Conservation (phyloP, 2,888 invertebrate species). For the Nymphalis c-album region DNA sequence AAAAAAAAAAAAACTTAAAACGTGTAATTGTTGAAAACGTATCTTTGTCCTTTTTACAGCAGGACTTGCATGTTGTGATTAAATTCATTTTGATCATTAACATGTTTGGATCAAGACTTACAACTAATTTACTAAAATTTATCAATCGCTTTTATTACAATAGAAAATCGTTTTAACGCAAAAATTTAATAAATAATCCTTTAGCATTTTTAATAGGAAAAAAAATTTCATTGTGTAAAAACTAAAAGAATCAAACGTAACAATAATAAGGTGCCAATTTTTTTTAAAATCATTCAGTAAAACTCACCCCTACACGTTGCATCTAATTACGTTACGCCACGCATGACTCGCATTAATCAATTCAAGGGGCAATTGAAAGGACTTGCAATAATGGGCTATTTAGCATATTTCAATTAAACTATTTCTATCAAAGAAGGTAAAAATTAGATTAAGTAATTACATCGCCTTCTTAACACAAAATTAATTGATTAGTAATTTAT, state of each 20-base stretch:
- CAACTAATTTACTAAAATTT: no score
- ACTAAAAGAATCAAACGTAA: background rate
- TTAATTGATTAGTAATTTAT: no score
- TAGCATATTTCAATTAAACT: background rate
- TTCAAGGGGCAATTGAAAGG: slow-evolving; percentile 32
- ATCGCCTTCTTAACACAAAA: no score
- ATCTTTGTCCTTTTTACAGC: background rate
- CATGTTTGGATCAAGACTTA: no score
- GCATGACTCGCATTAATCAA: slow-evolving; percentile 37
- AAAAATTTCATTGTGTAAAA: background rate
- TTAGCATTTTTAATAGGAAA: background rate
- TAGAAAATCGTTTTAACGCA: no score
- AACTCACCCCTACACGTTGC: slow-evolving; percentile 5
- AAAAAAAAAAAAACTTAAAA: no score
- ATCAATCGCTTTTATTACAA: no score
- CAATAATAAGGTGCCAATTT: background rate
- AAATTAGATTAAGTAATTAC: no score
- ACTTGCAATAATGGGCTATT: slow-evolving; percentile 2
- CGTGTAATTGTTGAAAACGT: background rate
- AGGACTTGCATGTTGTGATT: no score
- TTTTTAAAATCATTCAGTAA: slow-evolving; percentile 8
- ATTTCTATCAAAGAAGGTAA: background rate
- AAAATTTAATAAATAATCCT: no score
- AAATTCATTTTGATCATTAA: no score
- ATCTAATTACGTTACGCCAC: slow-evolving; percentile 38